Base-by-base conservation (phyloP, 2,113 vertebrate genomes). In the Cromileptes altivelis region DNA sequence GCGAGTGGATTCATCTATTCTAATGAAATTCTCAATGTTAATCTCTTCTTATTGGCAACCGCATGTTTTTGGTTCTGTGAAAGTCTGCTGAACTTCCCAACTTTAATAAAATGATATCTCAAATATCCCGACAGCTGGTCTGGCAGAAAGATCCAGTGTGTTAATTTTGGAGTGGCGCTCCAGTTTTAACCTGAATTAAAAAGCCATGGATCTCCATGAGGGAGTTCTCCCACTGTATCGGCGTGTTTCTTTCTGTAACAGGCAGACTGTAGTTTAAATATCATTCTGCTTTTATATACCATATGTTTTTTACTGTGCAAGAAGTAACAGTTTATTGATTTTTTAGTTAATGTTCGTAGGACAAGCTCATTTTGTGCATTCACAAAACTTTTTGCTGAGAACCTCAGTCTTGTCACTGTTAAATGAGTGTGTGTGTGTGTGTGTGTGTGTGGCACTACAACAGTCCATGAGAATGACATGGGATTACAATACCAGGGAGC, bases 131-230 rank as follows among this genome's bases (percentile, higher is more conserved):
- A 49, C 62, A 80, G 78, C 80, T 87, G 58, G 47, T 81, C 76
- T 89, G 85, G 75, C 78, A 61, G 40, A 47, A 18, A 30, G 69
- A 67, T 73, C 70, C 33, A 47, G 2, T 86, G 68, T 90, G 85
- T 86, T 92, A 2, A 91, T 85, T 84, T 92, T 92, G 89, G 88
- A 90, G 52, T 23, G 74, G 70, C 50, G 62, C 56, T 88, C 19
- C 45, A n/a, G 15, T 82, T 85, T 91, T 61, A 92, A 85, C 47
- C 33, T 67, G 77, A 85, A 89, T 88, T 80, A 49, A 85, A 84
- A 88, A 75, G 74, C 12, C 45, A 78, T 56, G 8, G 2, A 75
- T 81, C 68, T 83, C 33, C 60, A 87, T n/a, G 4, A 17, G 73
- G 57, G 61, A 56, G 3, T 69, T 75, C 23, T 80, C 19, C 30